Percentiles rank a stretch among this genome's conserved stretches.
phyloP scores from a whole-genome alignment of 1,140 invertebrate genomes.

The Dolichoris vasculosae region DNA sequence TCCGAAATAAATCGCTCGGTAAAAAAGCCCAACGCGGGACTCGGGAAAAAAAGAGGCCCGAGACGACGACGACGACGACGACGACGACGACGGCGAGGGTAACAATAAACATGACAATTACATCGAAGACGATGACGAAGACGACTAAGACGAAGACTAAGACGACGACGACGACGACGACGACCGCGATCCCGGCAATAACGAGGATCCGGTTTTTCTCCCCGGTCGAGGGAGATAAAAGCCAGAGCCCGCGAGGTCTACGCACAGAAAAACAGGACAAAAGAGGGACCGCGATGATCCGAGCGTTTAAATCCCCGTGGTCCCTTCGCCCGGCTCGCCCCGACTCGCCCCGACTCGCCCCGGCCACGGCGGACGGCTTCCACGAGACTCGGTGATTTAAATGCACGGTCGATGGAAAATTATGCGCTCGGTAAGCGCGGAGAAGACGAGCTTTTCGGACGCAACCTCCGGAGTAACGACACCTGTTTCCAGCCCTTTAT shows the following conservation, averaged over 20 bases:
- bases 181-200: neutral
- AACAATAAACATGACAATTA: slow-evolving; percentile 49
- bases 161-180: neutral
- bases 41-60: too few species aligned
- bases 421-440: neutral
- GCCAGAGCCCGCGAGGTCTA: neutral
- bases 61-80: neutral
- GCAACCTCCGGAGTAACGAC: too few species aligned
- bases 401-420: slow-evolving; percentile 47
- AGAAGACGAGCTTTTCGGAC: neutral
- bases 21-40: neutral
- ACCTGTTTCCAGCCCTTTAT: neutral
- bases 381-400: slow-evolving; percentile 55
- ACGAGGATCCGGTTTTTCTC: slow-evolving; percentile 47
- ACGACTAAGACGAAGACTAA: neutral
- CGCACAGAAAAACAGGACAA: slow-evolving; percentile 12
- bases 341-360: neutral
- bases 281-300: neutral
- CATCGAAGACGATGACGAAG: neutral
- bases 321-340: neutral
- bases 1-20: neutral
- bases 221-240: neutral
- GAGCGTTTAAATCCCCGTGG: slow-evolving; percentile 53
- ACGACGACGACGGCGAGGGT: neutral
- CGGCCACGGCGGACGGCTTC: neutral